Evolutionary conservation across 2,113 vertebrate species (phyloP).

Genomic region (Dipodomys ordii): DNA sequence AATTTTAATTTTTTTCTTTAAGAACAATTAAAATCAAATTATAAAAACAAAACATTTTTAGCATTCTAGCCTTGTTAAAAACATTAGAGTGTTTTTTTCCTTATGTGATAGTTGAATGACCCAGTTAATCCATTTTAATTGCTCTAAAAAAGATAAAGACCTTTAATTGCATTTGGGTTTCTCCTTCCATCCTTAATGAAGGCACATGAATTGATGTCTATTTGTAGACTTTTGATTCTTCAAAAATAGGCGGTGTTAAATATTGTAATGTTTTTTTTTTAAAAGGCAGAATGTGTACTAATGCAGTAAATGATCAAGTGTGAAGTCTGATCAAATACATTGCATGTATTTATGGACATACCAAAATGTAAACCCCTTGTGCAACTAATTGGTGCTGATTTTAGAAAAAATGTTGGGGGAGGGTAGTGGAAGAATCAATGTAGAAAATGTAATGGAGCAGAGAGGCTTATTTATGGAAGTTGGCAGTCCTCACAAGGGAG

Average conservation of each 20-base stretch:
- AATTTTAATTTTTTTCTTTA: conserved; percentile 52
- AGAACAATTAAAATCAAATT: conserved; percentile 58
- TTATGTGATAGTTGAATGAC: conserved; percentile 41
- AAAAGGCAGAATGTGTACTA: conserved; percentile 35
- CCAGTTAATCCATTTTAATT: conserved; percentile 64
- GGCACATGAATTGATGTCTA: background rate
- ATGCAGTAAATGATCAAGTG: background rate
- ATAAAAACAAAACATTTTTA: conserved; percentile 38
- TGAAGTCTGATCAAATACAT: too few species aligned
- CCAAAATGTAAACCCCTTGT: too few species aligned
- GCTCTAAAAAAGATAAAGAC: conserved; percentile 65
- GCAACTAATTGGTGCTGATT: too few species aligned
- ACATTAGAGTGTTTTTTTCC: background rate
- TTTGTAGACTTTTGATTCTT: conserved; percentile 51
- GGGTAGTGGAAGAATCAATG: background rate
- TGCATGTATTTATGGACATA: too few species aligned
- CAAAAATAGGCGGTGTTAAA: conserved; percentile 47
- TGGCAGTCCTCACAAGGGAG: background rate
- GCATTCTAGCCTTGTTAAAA: background rate
- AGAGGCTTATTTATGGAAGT: background rate
- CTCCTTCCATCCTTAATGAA: conserved; percentile 31
- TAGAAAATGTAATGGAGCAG: background rate
- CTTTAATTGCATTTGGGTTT: conserved; percentile 64
- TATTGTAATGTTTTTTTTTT: conserved; percentile 44
- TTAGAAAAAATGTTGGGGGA: too few species aligned